These are phyloP conservation scores for Timandra comae DNA, from an alignment of 2,888 invertebrate genomes.

Conservation along the genomic window DNA sequence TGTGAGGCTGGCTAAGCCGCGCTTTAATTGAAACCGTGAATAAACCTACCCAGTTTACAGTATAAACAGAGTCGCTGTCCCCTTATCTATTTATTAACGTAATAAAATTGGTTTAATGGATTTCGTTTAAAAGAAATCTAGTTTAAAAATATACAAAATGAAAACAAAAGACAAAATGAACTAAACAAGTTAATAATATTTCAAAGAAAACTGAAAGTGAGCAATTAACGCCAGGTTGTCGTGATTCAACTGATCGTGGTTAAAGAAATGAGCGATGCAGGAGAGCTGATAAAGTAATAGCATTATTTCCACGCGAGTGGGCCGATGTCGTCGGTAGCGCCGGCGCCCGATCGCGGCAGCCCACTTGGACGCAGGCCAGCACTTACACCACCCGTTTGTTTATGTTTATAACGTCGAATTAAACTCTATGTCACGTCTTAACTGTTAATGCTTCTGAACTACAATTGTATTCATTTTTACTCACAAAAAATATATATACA, in stretches of 20 bases:
- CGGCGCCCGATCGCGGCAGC: constrained; percentile 44
- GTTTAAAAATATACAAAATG: too few relatives aligned
- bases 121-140: too few relatives aligned
- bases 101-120: too few relatives aligned
- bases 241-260: constrained; percentile 12
- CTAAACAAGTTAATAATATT: too few relatives aligned
- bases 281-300: constrained; percentile 42
- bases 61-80: constrained; percentile 26
- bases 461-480: too few relatives aligned
- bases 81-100: too few relatives aligned
- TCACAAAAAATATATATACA: too few relatives aligned
- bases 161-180: too few relatives aligned
- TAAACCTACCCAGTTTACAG: constrained; percentile 41
- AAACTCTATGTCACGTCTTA: constrained; percentile 11
- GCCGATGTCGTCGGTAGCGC: constrained; percentile 45
- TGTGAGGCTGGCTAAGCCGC: constrained; percentile 51
- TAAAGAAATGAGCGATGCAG: constrained; percentile 29
- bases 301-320: constrained; percentile 40
- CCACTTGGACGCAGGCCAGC: constrained; percentile 62
- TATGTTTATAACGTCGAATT: constrained; percentile 69
- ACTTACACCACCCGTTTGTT: constrained; percentile 62
- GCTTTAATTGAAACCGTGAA: constrained; percentile 65
- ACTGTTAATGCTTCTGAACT: constrained; percentile 27
- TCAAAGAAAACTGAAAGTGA: too few relatives aligned
- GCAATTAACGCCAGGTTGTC: too few relatives aligned